Evolutionary conservation across 1,140 invertebrate genomes (phyloP).

Genomic region (Drosophila sechellia): DNA sequence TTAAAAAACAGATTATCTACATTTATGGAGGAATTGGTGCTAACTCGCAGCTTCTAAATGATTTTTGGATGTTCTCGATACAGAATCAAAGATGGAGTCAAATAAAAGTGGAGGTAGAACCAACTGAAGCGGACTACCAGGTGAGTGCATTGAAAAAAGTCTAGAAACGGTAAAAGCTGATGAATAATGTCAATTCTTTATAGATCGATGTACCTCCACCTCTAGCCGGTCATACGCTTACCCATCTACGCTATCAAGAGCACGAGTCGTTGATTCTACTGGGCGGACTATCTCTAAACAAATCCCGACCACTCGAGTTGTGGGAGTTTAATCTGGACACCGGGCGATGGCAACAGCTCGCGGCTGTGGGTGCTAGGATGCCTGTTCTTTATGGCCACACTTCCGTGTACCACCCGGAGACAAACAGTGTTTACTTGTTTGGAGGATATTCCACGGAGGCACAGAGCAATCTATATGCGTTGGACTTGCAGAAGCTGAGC

Average conservation of each 20-base stretch:
- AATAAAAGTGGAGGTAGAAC: slow-evolving; percentile 71
- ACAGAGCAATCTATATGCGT: slow-evolving; percentile 89
- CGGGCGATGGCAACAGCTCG: slow-evolving; percentile 89
- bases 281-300: slow-evolving; percentile 93
- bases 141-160: background rate
- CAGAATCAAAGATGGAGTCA: slow-evolving; percentile 94
- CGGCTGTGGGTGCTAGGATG: slow-evolving; percentile 90
- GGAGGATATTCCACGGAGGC: slow-evolving; percentile 89
- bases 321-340: slow-evolving; percentile 93
- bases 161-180: too few species aligned
- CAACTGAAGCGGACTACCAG: background rate
- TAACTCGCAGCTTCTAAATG: slow-evolving; percentile 88
- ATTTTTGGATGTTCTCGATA: slow-evolving; percentile 97
- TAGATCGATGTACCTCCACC: slow-evolving; percentile 86
- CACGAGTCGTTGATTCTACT: slow-evolving; percentile 92
- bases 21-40: slow-evolving; percentile 93
- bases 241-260: slow-evolving; percentile 90
- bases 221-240: slow-evolving; percentile 95
- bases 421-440: slow-evolving; percentile 94
- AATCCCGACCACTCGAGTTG: slow-evolving; percentile 89
- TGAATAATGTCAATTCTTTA: too few species aligned
- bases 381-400: slow-evolving; percentile 95
- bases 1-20: slow-evolving; percentile 93
- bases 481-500: slow-evolving; percentile 90
- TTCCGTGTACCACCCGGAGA: slow-evolving; percentile 92